These are phyloP conservation scores for Lepilemur ruficaudatus DNA, from an alignment of 2,797 vertebrate genomes.

Conservation along the genomic window DNA sequence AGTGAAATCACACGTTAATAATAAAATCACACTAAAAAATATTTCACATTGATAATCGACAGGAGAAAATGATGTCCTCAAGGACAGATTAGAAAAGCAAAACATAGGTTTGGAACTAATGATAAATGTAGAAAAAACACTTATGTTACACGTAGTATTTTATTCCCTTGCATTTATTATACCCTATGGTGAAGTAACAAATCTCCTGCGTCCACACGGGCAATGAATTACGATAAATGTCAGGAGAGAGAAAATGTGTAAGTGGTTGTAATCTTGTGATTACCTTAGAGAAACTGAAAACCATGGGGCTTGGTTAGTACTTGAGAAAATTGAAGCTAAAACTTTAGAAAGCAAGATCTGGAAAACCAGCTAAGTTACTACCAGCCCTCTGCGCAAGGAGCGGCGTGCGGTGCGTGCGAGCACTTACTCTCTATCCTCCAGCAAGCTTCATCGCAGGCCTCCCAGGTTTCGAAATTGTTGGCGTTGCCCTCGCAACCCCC, in stretches of 20 bases:
- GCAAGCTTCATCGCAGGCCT: slow-evolving; percentile 90
- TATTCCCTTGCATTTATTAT: not conserved
- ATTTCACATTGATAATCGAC: not conserved
- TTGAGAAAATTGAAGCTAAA: not conserved
- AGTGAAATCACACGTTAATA: not conserved
- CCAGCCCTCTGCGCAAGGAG: rapidly evolving
- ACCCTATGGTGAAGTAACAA: not conserved
- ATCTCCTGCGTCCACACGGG: not conserved
- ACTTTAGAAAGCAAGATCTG: not conserved
- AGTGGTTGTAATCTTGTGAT: not conserved
- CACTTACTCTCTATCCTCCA: slow-evolving; percentile 92
- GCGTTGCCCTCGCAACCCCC: slow-evolving; percentile 93
- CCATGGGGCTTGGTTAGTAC: not conserved
- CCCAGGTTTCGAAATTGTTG: slow-evolving; percentile 90
- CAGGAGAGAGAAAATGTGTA: not conserved
- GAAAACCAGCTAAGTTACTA: not conserved
- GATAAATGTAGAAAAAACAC: not conserved
- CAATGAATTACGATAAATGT: not conserved
- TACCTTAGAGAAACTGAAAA: not conserved
- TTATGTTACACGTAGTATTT: rapidly evolving
- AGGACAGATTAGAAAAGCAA: not conserved
- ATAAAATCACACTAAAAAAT: not conserved
- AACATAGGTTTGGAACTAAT: not conserved
- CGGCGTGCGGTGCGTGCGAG: rapidly evolving
- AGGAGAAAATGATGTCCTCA: not conserved